Evolutionary conservation across 2,113 vertebrate species (phyloP).

Genomic region (Channa maculata): DNA sequence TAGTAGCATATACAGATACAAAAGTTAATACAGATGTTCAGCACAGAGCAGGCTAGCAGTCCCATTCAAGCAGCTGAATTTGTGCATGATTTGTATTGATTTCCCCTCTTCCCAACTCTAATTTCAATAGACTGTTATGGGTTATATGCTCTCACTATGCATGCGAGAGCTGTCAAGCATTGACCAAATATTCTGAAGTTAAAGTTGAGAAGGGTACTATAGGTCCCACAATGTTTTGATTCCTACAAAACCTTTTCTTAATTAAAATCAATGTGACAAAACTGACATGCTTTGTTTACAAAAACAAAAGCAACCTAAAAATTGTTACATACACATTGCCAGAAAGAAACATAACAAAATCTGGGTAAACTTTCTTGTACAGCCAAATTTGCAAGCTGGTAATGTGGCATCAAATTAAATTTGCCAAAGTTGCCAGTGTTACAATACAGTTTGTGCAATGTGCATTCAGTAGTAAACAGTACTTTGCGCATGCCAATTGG

Average conservation of each 20-base stretch:
- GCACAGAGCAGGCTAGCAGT: slow-evolving; percentile 93
- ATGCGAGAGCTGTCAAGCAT: slow-evolving; percentile 80
- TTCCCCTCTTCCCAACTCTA: slow-evolving; percentile 82
- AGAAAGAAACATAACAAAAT: slow-evolving; percentile 77
- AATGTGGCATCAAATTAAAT: slow-evolving; percentile 76
- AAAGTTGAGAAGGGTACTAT: slow-evolving; percentile 83
- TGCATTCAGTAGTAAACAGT: slow-evolving; percentile 83
- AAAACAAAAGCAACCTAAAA: slow-evolving; percentile 84
- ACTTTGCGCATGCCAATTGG: slow-evolving; percentile 91
- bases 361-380: slow-evolving; percentile 77
- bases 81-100: slow-evolving; percentile 79
- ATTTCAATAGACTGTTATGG: slow-evolving; percentile 73
- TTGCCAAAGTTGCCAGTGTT: slow-evolving; percentile 69
- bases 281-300: slow-evolving; percentile 83
- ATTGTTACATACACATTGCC: slow-evolving; percentile 83
- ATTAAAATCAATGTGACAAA: slow-evolving; percentile 80
- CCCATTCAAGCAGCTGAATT: slow-evolving; percentile 91
- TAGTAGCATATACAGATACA: slow-evolving; percentile 91
- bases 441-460: slow-evolving; percentile 81
- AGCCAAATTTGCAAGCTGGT: slow-evolving; percentile 81
- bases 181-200: slow-evolving; percentile 77
- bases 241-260: slow-evolving; percentile 70
- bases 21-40: slow-evolving; percentile 87
- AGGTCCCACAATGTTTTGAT: slow-evolving; percentile 76
- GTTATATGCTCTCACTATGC: slow-evolving; percentile 78